Evolutionary conservation across 2,888 invertebrate species (phyloP).

Genomic region (Pterostichus madidus): DNA sequence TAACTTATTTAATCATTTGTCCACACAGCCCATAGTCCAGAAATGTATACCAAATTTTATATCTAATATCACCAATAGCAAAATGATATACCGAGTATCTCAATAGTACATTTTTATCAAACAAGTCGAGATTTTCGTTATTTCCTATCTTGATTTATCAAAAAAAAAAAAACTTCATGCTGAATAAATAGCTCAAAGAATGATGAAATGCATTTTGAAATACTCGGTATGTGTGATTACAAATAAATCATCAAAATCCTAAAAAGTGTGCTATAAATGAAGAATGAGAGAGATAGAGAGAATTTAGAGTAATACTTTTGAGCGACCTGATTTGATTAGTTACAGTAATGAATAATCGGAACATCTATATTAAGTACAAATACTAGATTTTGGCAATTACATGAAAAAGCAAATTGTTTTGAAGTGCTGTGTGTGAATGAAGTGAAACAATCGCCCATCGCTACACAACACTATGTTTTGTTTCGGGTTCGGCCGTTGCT

Average conservation of each 20-base stretch:
- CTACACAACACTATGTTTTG: neutral
- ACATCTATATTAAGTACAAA: conserved; percentile 66
- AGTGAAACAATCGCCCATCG: neutral
- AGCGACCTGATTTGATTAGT: conserved; percentile 55
- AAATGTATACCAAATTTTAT: conserved; percentile 70
- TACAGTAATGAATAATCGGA: conserved; percentile 38
- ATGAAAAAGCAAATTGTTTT: conserved; percentile 62
- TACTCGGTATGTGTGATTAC: neutral
- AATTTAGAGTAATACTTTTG: conserved; percentile 36
- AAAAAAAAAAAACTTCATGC: no score
- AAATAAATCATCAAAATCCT: conserved; percentile 9
- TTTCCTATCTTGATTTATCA: no score
- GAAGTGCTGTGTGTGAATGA: conserved; percentile 10
- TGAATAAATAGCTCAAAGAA: no score
- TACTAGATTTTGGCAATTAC: conserved; percentile 67
- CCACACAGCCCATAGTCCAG: conserved; percentile 70
- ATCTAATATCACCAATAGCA: conserved; percentile 72
- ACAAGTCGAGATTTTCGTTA: no score
- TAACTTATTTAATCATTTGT: conserved; percentile 58
- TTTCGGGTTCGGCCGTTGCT: conserved; percentile 24
- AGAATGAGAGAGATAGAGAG: neutral
- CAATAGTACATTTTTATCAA: conserved; percentile 2
- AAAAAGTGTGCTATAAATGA: conserved; percentile 36
- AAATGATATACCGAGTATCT: conserved; percentile 35
- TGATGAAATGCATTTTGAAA: neutral